These are phyloP conservation scores for Gryon sp. DNA, from an alignment of 1,140 invertebrate genomes.

Conservation along the genomic window DNA sequence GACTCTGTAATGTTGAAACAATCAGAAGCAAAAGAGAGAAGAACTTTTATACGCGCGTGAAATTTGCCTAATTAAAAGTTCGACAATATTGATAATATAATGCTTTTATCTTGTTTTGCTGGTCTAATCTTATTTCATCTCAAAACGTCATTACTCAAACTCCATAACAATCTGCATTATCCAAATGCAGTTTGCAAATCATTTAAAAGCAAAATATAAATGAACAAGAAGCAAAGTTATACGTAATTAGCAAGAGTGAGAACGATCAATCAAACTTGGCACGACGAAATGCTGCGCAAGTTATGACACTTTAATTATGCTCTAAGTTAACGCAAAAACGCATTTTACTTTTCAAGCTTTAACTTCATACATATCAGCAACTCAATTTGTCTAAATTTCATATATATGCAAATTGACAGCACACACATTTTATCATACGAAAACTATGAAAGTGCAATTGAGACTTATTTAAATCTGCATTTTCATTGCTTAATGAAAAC, in stretches of 20 bases:
- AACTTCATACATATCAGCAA: slow-evolving; percentile 13
- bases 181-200: not conserved
- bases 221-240: slow-evolving; percentile 2
- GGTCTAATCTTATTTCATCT: not conserved
- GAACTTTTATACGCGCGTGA: not conserved
- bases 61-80: slow-evolving; percentile 15
- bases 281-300: slow-evolving; percentile 5
- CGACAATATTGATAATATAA: slow-evolving; percentile 5
- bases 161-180: not conserved
- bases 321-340: slow-evolving; percentile 12
- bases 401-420: slow-evolving; percentile 18
- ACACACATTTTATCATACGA: slow-evolving; percentile 10
- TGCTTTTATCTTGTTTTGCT: not conserved
- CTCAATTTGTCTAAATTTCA: slow-evolving; percentile 18
- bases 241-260: not conserved
- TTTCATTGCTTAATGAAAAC: slow-evolving; percentile 18
- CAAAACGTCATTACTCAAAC: not conserved
- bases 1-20: not conserved
- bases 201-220: slow-evolving; percentile 11
- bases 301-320: slow-evolving; percentile 20
- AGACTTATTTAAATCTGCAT: slow-evolving; percentile 28
- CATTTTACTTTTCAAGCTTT: not conserved
- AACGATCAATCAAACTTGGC: slow-evolving; percentile 11
- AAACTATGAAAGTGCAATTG: slow-evolving; percentile 16
- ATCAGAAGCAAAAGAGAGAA: no score